Percentiles rank a stretch among this genome's conserved stretches.
phyloP scores from a whole-genome alignment of 2,113 vertebrate species.

The Mustelus asterias region DNA sequence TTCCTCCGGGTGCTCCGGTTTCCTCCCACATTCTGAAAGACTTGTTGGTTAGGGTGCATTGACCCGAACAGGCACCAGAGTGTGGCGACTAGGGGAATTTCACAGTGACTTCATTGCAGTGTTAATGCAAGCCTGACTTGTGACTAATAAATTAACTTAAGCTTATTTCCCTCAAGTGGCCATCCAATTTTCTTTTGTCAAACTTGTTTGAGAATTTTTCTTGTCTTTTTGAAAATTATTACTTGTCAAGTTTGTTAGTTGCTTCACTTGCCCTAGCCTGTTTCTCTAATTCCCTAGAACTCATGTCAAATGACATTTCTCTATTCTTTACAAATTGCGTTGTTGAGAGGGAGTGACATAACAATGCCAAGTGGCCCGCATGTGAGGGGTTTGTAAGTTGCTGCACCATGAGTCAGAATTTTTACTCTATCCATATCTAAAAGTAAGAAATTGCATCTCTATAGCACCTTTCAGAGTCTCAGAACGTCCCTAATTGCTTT shows the following conservation, averaged over 20 bases:
- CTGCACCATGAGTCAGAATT: not conserved
- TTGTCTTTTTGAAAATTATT: not conserved
- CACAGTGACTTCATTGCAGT: too few relatives aligned
- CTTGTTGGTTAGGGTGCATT: too few relatives aligned
- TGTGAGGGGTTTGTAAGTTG: not conserved
- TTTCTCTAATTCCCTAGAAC: not conserved
- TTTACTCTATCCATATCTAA: not conserved
- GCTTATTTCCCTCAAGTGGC: not conserved
- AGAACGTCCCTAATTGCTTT: not conserved
- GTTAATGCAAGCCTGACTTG: too few relatives aligned
- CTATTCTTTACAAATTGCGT: not conserved
- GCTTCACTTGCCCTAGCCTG: not conserved
- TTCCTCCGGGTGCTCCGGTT: too few relatives aligned
- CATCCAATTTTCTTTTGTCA: not conserved
- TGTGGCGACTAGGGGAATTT: too few relatives aligned
- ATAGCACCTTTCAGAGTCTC: not conserved
- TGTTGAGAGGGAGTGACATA: not conserved
- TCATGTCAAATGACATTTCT: not conserved
- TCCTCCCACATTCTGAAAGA: too few relatives aligned
- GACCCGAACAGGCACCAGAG: too few relatives aligned
- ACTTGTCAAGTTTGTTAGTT: not conserved
- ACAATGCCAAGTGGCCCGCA: too few relatives aligned
- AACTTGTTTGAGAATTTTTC: not conserved
- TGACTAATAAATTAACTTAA: not conserved
- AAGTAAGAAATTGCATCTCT: not conserved